Conservation (phyloP, 2,888 invertebrate genomes). For the Seira musarum region DNA sequence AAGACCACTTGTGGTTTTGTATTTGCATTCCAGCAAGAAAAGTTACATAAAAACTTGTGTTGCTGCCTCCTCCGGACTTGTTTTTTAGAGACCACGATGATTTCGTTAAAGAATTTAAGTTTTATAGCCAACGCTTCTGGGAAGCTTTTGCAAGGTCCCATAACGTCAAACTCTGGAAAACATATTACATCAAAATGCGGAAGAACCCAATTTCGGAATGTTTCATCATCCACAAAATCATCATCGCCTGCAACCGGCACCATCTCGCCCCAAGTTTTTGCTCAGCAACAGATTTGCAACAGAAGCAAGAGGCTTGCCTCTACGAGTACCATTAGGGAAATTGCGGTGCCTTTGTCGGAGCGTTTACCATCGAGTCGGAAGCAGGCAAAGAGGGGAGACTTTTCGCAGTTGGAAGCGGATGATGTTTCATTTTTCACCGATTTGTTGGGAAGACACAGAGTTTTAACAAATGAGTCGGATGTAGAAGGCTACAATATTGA, state of each 20-base stretch:
- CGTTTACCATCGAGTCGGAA: conserved; percentile 21
- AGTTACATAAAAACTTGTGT: too few species aligned
- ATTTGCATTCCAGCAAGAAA: too few species aligned
- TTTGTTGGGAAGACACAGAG: conserved; percentile 78
- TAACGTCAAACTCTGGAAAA: too few species aligned
- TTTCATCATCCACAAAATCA: too few species aligned
- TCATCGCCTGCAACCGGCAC: background rate
- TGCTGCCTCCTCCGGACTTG: too few species aligned
- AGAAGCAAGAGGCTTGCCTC: conserved; percentile 2
- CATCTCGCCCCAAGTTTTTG: background rate
- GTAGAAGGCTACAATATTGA: conserved; percentile 89
- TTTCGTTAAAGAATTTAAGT: conserved; percentile 24
- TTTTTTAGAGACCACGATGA: background rate
- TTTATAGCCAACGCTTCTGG: conserved; percentile 22
- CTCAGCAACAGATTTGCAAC: background rate
- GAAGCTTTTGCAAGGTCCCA: conserved; percentile 24
- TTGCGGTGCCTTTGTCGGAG: too few species aligned
- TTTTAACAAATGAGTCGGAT: conserved; percentile 85
- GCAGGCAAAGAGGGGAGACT: conserved; percentile 77
- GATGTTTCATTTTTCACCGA: conserved; percentile 81
- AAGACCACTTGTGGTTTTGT: too few species aligned
- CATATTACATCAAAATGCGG: conserved; percentile 23
- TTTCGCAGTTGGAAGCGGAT: conserved; percentile 74
- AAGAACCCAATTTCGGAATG: too few species aligned
- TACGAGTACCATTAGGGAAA: conserved; percentile 4